phyloP scores from a whole-genome alignment of 2,113 vertebrate genomes.

The Osmerus eperlanus region DNA sequence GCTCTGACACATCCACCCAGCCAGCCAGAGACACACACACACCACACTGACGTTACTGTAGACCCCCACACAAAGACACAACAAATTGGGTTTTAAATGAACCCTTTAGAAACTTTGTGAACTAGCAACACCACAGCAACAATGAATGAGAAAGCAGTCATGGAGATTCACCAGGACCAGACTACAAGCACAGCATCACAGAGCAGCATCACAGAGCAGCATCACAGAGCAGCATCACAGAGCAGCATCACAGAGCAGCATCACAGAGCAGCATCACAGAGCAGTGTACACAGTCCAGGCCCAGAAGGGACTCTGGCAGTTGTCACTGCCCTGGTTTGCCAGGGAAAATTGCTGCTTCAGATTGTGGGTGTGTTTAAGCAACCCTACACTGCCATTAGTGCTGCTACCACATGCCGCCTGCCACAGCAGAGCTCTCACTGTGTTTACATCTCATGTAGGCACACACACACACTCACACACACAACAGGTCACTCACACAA shows the following conservation, averaged over 20 bases:
- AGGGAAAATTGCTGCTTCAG: conserved; percentile 73
- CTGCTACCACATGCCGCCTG: conserved; percentile 67
- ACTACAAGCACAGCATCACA: too few species aligned
- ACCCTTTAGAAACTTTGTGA: conserved; percentile 14
- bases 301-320: conserved; percentile 54
- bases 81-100: conserved; percentile 35
- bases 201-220: too few species aligned
- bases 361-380: conserved; percentile 75
- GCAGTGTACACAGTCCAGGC: conserved; percentile 44
- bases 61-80: conserved; percentile 42
- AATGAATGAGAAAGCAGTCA: not conserved
- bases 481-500: too few species aligned
- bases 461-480: conserved; percentile 7
- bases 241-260: too few species aligned
- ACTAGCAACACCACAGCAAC: not conserved
- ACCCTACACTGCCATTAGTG: conserved; percentile 75
- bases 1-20: conserved; percentile 23
- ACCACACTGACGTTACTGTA: conserved; percentile 40
- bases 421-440: conserved; percentile 56
- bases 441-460: conserved; percentile 61
- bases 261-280: conserved; percentile 18
- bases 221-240: too few species aligned
- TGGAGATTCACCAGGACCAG: too few species aligned
- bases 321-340: conserved; percentile 45
- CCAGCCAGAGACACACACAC: conserved; percentile 14